Percentiles rank a stretch among this genome's conserved stretches.
Evolutionary conservation across 2,113 vertebrate species (phyloP).

Genomic region (Istiophorus platypterus): DNA sequence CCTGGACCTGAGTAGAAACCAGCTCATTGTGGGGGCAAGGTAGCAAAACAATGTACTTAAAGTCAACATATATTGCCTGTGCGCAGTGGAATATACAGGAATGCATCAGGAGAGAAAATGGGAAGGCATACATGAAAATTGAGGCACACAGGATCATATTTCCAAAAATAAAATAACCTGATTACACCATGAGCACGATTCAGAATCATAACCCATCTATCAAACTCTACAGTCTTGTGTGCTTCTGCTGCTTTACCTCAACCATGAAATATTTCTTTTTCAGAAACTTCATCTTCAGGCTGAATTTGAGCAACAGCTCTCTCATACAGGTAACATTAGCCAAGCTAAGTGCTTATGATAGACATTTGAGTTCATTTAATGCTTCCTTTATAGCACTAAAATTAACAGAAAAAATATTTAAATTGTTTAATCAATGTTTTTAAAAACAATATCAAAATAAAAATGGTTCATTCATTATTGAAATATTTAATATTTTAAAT

Average conservation of each 20-base stretch:
- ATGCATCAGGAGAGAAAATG: neutral
- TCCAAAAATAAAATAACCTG: neutral
- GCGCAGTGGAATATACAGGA: neutral
- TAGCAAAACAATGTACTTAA: conserved; percentile 72
- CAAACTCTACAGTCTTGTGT: neutral
- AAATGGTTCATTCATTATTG: no score
- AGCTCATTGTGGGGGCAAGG: conserved; percentile 97
- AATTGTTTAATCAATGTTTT: no score
- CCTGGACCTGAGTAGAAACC: conserved; percentile 92
- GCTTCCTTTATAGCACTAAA: neutral
- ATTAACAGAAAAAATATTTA: neutral
- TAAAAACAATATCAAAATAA: no score
- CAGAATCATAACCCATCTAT: neutral
- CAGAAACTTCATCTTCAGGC: conserved; percentile 98
- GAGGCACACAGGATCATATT: neutral
- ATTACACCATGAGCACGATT: neutral
- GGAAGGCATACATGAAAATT: neutral
- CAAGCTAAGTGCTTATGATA: neutral
- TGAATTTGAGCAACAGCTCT: conserved; percentile 92
- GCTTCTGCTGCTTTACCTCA: neutral
- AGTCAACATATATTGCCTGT: neutral
- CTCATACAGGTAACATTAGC: conserved; percentile 90
- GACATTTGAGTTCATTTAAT: neutral
- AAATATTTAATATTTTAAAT: neutral
- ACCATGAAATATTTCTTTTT: conserved; percentile 18